A percentile compares a stretch with the other conserved stretches of the same genome.
These are phyloP conservation scores for Homarus americanus DNA, from an alignment of 1,140 invertebrate genomes.

Conservation along the genomic window DNA sequence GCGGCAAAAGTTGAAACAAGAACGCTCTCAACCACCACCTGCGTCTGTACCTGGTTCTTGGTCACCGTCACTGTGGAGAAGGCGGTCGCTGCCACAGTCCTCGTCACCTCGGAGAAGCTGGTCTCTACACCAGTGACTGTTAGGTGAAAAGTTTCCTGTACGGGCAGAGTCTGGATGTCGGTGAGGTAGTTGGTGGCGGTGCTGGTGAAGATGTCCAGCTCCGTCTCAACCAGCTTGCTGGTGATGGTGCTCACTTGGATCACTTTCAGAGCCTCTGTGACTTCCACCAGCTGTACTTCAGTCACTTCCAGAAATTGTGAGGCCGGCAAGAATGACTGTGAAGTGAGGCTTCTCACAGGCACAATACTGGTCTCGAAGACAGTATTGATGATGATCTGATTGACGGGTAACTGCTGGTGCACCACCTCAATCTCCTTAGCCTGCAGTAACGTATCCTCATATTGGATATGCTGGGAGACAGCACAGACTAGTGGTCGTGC, in stretches of 20 bases:
- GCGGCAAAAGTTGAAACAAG: neutral
- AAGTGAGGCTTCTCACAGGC: slow-evolving; percentile 12
- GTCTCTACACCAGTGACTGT: neutral
- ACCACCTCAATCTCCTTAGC: slow-evolving; percentile 15
- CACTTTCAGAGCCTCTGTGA: neutral
- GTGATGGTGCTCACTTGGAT: slow-evolving; percentile 32
- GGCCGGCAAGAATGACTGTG: neutral
- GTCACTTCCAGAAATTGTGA: neutral
- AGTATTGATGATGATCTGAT: slow-evolving; percentile 22
- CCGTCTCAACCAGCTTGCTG: neutral
- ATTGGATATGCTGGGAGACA: slow-evolving; percentile 9
- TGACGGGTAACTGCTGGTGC: neutral
- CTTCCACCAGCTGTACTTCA: slow-evolving; percentile 16
- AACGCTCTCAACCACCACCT: neutral
- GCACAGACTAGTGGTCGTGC: slow-evolving; percentile 24
- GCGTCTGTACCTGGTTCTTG: slow-evolving; percentile 5
- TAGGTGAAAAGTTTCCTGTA: neutral
- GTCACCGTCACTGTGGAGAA: slow-evolving; percentile 5
- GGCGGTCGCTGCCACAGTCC: neutral
- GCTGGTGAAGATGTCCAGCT: slow-evolving; percentile 17
- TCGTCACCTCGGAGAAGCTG: neutral
- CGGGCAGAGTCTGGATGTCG: slow-evolving; percentile 11
- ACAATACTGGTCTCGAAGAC: neutral
- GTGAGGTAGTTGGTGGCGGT: slow-evolving; percentile 51
- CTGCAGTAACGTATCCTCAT: neutral